Evolutionary conservation across 2,113 vertebrate genomes (phyloP).

Genomic region (Phaethornis superciliosus): DNA sequence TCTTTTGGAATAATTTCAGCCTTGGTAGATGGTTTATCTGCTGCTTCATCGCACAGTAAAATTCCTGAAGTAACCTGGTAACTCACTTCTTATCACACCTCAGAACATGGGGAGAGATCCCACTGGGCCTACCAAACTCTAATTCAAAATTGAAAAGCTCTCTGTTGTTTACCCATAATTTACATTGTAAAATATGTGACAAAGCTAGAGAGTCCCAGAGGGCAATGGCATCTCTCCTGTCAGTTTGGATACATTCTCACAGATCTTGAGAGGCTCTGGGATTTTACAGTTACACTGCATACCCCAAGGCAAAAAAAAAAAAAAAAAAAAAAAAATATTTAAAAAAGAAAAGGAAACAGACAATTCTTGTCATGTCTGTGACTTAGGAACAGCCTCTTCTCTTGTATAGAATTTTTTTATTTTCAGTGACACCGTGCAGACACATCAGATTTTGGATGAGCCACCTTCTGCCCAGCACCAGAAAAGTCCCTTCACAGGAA

Average conservation of each 20-base stretch:
- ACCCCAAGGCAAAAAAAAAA: background rate
- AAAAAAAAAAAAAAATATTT: background rate
- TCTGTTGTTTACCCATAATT: background rate
- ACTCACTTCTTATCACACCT: accelerated
- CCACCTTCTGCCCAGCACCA: background rate
- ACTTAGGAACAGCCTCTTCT: background rate
- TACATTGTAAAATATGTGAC: background rate
- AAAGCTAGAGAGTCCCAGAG: background rate
- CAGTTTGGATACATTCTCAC: background rate
- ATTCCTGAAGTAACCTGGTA: background rate
- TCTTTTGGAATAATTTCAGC: background rate
- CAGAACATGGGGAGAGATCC: background rate
- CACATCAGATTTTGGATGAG: background rate
- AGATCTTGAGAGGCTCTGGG: background rate
- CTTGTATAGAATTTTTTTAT: background rate
- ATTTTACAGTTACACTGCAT: background rate
- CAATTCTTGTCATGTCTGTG: background rate
- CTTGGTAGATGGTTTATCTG: background rate
- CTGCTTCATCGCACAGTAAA: background rate
- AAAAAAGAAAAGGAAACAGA: background rate
- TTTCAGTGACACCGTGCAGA: background rate
- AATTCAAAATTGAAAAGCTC: background rate
- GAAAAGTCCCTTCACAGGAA: background rate
- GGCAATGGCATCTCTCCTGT: background rate
- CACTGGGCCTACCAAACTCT: background rate